Base-by-base conservation (phyloP, 2,113 vertebrate genomes). In the Embiotoca jacksoni region DNA sequence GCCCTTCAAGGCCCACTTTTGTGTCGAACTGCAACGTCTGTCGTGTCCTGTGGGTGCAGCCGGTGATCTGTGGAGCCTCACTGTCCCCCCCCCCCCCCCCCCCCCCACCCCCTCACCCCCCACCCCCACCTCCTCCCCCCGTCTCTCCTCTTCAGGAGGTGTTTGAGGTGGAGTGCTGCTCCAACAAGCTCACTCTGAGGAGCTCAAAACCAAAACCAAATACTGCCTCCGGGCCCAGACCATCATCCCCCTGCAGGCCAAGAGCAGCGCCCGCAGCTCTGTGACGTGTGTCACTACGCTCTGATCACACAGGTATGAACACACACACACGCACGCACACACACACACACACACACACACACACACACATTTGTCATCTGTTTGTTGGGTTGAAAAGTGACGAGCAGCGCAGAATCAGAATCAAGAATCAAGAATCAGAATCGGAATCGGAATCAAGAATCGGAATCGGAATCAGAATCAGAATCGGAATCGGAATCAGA, bases 171-270 rank as follows among this genome's bases (percentile, higher is more conserved):
- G 10, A 71, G 2, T 84, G 85, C 50, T 89, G 86, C 33, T 78
- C 63, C 1, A 74, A 87, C 33, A 83, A 85, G 54, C 56, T 93
- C 41, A 67, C 68, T 14, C 77, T 95, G 14, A 61, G 1, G 11
- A 79, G 0, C 73, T 95, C 49, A 70, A 57, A 5, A 90, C 70
- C 41, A 73, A 66, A 36, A 44, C 67, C 0, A 74, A 70, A 11
- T 95, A 94, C 91, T 95, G 95, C 75, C 59, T 94, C 11, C 85
- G 93, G 14, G 93, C 88, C 3, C 87, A 93, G 82, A 87, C 74
- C 3, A 0, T 88, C 3, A 53, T 90, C 39, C 61, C 75, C 10
- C 75, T 33, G 6, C 90, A 86, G 56, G 85, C 77, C 50, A 89
- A 66, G 16, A 83, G 39, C 33, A 94, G 95, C 56, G 2, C 2